Base-by-base conservation (phyloP, 2,113 vertebrate genomes). In the Marmota flaviventris region DNA sequence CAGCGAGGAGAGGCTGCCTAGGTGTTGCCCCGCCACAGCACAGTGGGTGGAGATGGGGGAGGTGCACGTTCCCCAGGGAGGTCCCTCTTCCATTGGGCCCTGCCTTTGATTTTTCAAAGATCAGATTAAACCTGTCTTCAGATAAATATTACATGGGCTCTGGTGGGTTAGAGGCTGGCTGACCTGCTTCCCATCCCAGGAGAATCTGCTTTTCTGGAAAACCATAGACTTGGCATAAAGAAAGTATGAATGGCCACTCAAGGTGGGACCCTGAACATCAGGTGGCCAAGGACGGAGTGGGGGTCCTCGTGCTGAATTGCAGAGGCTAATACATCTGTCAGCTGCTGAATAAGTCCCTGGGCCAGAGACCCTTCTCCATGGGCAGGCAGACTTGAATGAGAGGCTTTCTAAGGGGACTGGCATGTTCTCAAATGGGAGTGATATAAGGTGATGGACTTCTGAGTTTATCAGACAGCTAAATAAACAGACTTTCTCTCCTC, bases 1-100 rank as follows among this genome's bases (percentile, higher is more conserved):
- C 13, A 27, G 29, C 8, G 34, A 25, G 4, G 12, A 51, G 22
- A 4, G 18, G 20, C 12, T 12, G 2, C 18, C 34, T 42, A 17
- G 8, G 7, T 16, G 4, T 39, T n/a, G 12, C 11, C 45, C n/a
- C 8, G 34, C 29, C 25, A 1, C 25, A 1, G 4, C 11, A 42
- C 3, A 45, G 1, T 16, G 5, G 22, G 42, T 48, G 67, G 61
- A 32, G 22, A 37, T 6, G 16, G 1, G 34, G 25, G 27, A 39
- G 42, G 61, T 16, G 42, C 25, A 63, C 29, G 2, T 51, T 32
- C 32, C 32, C 27, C 42, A 34, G 18, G 1, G 76, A 63, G 12
- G 4, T 42, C 8, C 10, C 20, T 88, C 20, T 88, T 39, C 17
- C 16, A 53, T 34, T 34, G 53, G 12, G 20, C 18, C 53, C 37